Conservation (phyloP, 23 tunicate genomes). For the Styela plicata region DNA sequence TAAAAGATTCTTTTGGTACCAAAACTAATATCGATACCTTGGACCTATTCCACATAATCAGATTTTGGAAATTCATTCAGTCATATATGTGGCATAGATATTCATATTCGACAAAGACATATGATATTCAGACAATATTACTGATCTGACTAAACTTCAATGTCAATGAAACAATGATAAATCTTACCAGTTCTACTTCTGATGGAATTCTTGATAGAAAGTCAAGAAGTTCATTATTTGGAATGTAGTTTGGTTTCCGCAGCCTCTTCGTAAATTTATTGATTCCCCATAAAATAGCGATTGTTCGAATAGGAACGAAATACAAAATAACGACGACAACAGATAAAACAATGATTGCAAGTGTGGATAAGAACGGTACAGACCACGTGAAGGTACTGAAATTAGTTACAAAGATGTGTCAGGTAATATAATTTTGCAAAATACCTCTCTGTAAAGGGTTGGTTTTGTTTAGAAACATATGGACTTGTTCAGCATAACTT, state of each 20-base stretch:
- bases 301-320: constrained; percentile 61
- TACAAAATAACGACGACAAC: constrained; percentile 53
- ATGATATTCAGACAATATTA: background rate
- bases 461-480: no score
- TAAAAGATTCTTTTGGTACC: no score
- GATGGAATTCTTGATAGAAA: constrained; percentile 86
- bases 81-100: no score
- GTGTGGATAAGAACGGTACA: constrained; percentile 77
- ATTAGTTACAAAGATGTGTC: no score
- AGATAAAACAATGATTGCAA: constrained; percentile 52
- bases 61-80: no score
- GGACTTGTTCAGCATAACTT: no score
- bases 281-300: constrained; percentile 86
- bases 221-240: constrained; percentile 93
- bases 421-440: no score
- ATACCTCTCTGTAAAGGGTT: no score
- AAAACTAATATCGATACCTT: no score
- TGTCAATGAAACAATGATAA: no score
- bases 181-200: constrained; percentile 75
- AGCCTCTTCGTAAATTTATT: constrained; percentile 91
- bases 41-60: no score
- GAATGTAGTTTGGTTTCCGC: constrained; percentile 84
- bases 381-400: constrained; percentile 85
- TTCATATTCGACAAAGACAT: background rate
- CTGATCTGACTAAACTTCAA: background rate